Base-by-base conservation (phyloP, 2,797 vertebrate genomes). In the Cottoperca gobio region DNA sequence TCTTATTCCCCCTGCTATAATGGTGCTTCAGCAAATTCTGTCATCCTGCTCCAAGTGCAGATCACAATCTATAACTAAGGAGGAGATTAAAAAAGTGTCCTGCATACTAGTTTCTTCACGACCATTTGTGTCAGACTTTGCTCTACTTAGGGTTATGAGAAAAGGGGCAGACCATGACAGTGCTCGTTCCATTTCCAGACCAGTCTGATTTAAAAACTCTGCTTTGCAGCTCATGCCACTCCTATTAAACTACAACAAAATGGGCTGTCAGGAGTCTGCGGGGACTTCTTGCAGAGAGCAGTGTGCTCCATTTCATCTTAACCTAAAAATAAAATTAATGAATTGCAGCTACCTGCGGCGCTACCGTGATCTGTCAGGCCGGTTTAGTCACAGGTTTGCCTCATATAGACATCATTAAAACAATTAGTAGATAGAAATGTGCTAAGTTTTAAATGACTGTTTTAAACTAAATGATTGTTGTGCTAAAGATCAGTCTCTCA, bases 171-270 rank as follows among this genome's bases (percentile, higher is more conserved):
- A 88, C 61, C 67, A 70, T 84, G 76, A 83, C 69, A 84, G 69
- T 26, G 49, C 68, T 72, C 8, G 39, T 78, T 86, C 90, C 88
- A 92, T 91, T 94, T 94, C 83, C 76, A 80, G 89, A 75, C 60
- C 59, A 49, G 60, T 61, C 33, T 61, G 67, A 90, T 79, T 72
- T 89, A 73, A 83, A 86, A 57, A 64, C 73, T 82, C 86, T 76
- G 58, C 79, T 88, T 81, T 68, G 78, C 75, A 77, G 83, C 88
- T 84, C 62, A 81, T 63, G 54, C 74, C 71, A 73, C 76, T 88
- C 66, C 21, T 67, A 70, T 82, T 74, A 83, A 85, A 78, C 76
- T 81, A 78, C 28, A 82, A 88, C 65, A 87, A 86, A 91, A 86
- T 71, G 52, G 86, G 78, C 70, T 62, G 76, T 82, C 75, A 54